These are phyloP conservation scores for Sebastes melanostomus DNA, from an alignment of 2,797 vertebrate genomes.

Conservation along the genomic window DNA sequence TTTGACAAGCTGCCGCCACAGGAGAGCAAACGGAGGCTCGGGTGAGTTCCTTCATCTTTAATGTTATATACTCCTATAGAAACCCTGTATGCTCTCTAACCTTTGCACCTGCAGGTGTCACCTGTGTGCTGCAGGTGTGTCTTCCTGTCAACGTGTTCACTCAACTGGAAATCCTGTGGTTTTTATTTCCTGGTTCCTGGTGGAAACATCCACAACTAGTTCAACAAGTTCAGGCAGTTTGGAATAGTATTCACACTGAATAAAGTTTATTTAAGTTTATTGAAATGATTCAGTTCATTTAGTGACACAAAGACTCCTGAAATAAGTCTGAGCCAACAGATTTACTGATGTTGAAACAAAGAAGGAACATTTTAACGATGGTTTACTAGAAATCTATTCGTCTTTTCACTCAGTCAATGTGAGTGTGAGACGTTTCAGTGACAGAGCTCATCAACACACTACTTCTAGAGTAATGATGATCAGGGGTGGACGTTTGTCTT, in stretches of 20 bases:
- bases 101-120: neutral
- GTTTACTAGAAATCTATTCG: too few species aligned
- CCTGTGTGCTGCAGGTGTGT: neutral
- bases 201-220: neutral
- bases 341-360: neutral
- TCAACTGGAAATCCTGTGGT: neutral
- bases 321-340: too few species aligned
- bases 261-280: too few species aligned
- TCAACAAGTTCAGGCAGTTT: neutral
- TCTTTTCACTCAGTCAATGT: too few species aligned
- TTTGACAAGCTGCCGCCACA: constrained; percentile 90
- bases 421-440: too few species aligned
- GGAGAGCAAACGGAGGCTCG: constrained; percentile 91
- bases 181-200: neutral
- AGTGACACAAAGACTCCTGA: too few species aligned
- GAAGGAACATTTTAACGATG: too few species aligned
- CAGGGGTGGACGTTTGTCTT: too few species aligned
- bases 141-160: neutral
- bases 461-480: too few species aligned
- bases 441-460: too few species aligned
- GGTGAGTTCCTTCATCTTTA: constrained; percentile 70
- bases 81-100: neutral
- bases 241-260: neutral
- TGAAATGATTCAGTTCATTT: too few species aligned
- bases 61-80: neutral